phyloP scores from a whole-genome alignment of 2,888 invertebrate genomes.

The Eupithecia inturbata region DNA sequence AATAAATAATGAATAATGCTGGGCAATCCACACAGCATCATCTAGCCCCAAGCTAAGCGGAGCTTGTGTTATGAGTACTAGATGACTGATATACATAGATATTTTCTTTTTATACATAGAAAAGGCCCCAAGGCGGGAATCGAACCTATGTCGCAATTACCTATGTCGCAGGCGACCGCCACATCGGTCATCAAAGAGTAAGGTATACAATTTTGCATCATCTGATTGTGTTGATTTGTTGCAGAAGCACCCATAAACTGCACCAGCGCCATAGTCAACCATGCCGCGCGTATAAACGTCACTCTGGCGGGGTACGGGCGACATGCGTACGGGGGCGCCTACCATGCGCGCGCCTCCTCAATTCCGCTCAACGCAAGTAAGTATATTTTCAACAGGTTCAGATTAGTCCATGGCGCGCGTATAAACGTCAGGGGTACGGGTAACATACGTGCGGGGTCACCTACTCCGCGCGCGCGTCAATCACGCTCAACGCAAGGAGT shows the following conservation, averaged over 20 bases:
- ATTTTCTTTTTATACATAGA: too few relatives aligned
- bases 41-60: too few relatives aligned
- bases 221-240: slow-evolving; percentile 37
- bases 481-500: too few relatives aligned
- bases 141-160: too few relatives aligned
- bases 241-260: slow-evolving; percentile 38
- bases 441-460: slow-evolving; percentile 55
- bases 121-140: too few relatives aligned
- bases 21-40: too few relatives aligned
- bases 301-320: slow-evolving; percentile 68
- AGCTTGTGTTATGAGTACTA: too few relatives aligned
- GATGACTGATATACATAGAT: too few relatives aligned
- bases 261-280: slow-evolving; percentile 23
- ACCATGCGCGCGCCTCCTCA: slow-evolving; percentile 71
- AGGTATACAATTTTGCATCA: background rate
- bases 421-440: slow-evolving; percentile 63
- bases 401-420: too few relatives aligned
- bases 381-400: slow-evolving; percentile 53
- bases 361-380: slow-evolving; percentile 81
- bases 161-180: too few relatives aligned
- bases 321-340: slow-evolving; percentile 46
- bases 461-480: slow-evolving; percentile 71
- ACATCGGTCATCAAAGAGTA: too few relatives aligned
- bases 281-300: slow-evolving; percentile 39
- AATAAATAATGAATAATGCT: too few relatives aligned